Percentiles rank a stretch among this genome's conserved stretches.
phyloP scores from a whole-genome alignment of 2,888 invertebrate genomes.

The Acrocyrtus sp. region DNA sequence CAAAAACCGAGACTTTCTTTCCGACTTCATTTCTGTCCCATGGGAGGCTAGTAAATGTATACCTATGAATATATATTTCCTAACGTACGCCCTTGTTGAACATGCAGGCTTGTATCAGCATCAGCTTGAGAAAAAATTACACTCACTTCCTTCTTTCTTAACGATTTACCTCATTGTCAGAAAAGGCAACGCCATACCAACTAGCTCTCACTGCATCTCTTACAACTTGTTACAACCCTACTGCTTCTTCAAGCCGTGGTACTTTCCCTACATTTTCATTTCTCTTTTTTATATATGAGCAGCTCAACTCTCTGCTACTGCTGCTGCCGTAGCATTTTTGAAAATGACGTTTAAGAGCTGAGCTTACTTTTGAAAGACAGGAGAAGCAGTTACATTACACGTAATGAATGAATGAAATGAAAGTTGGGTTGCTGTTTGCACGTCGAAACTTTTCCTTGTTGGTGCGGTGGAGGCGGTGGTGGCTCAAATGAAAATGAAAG shows the following conservation, averaged over 20 bases:
- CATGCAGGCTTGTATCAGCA: neutral
- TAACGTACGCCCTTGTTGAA: neutral
- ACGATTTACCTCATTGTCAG: neutral
- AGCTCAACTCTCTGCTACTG: too few relatives aligned
- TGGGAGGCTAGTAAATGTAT: neutral
- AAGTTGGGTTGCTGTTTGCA: neutral
- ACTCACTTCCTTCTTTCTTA: slow-evolving; percentile 14
- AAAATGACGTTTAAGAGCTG: neutral
- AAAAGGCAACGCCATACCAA: too few relatives aligned
- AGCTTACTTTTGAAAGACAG: neutral
- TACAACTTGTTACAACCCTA: neutral
- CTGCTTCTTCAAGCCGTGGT: neutral
- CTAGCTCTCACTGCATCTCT: neutral
- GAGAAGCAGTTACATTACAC: neutral
- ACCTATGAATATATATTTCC: slow-evolving; percentile 10
- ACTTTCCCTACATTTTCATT: too few relatives aligned
- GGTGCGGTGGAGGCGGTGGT: neutral
- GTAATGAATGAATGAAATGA: neutral
- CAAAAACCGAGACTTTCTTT: neutral
- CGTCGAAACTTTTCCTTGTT: neutral
- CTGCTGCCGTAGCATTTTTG: too few relatives aligned
- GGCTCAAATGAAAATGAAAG: slow-evolving; percentile 1
- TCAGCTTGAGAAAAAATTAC: slow-evolving; percentile 13
- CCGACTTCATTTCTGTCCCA: slow-evolving; percentile 12
- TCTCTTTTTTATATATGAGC: too few relatives aligned